Evolutionary conservation across 37 sponge, comb jelly and placozoan species (phyloP), one percentile per base, ranked within the genome.

Genomic region (Halisarca cf. caerulea): DNA sequence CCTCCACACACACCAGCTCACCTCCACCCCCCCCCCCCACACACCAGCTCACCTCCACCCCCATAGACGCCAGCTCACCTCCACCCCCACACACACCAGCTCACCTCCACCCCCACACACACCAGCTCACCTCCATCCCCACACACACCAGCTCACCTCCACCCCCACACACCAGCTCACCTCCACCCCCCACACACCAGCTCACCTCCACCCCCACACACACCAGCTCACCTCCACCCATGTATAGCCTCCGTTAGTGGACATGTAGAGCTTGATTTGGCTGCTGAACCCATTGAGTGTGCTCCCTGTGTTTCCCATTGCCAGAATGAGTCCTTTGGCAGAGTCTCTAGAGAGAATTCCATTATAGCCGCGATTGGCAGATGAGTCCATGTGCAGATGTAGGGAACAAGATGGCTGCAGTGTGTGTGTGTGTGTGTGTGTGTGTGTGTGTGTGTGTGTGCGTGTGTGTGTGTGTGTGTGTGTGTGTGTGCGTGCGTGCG

Each of bases 321-420:
- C 95, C 92, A 90, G 86, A 28, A 95, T 58, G 55, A 95, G 75
- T 1, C 92, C 92, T 71, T 89, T 61, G 36, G 95, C 92, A 5
- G 95, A 87, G 45, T 87, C 89, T 40, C 86, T 85, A 24, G 95
- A 89, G 18, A 91, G 85, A 54, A 95, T 91, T 34, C 83, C 82
- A 42, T 66, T 77, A 71, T 62, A 85, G 39, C 86, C 82, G 7
- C 39, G 14, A 47, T 79, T 28, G 9, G 66, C 54, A 17, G 73
- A 23, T 53, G 25, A 84, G 64, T 87, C 66, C 90, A 89, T 85
- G 69, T 86, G 90, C 24, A 95, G 85, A 42, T 95, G 95, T 14
- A 95, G 95, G 25, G 95, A 91, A 68, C 95, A 95, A 17, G 41
- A 40, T 1, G 91, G 93, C 91, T 85, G 60, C 20, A 36, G 72